Evolutionary conservation across 2,797 vertebrate species (phyloP).

Genomic region (Salmo trutta): DNA sequence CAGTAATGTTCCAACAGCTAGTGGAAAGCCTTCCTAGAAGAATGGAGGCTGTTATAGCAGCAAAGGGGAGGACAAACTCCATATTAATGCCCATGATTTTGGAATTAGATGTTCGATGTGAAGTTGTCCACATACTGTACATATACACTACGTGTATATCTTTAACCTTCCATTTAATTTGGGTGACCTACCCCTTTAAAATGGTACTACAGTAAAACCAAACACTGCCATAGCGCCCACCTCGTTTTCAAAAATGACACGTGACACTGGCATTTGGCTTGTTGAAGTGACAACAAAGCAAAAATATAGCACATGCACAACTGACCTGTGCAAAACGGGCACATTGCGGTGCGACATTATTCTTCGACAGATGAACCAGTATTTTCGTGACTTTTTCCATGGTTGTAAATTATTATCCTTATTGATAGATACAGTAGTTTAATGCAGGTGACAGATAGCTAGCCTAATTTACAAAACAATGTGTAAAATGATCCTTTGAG

Average conservation of each 20-base stretch:
- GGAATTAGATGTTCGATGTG: no score
- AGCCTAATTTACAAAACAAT: not conserved
- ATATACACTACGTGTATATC: no score
- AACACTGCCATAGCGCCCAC: no score
- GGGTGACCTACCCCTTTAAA: no score
- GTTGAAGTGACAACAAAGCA: not conserved
- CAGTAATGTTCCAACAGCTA: no score
- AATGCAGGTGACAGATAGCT: not conserved
- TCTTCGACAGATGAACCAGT: conserved; percentile 69
- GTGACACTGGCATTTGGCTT: not conserved
- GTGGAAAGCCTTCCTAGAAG: no score
- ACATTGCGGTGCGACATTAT: conserved; percentile 52
- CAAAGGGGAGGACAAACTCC: no score
- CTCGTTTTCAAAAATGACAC: not conserved
- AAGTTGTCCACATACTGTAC: no score
- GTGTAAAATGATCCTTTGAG: not conserved
- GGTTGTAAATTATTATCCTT: not conserved
- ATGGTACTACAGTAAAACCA: no score
- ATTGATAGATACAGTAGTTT: not conserved
- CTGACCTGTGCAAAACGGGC: conserved; percentile 77
- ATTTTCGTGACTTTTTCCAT: conserved; percentile 73
- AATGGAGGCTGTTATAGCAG: no score
- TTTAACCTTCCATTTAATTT: no score
- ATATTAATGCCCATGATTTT: no score
- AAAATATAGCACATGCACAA: not conserved